Evolutionary conservation across 2,888 invertebrate genomes (phyloP).

Genomic region (Branchipolynoe longqiensis): DNA sequence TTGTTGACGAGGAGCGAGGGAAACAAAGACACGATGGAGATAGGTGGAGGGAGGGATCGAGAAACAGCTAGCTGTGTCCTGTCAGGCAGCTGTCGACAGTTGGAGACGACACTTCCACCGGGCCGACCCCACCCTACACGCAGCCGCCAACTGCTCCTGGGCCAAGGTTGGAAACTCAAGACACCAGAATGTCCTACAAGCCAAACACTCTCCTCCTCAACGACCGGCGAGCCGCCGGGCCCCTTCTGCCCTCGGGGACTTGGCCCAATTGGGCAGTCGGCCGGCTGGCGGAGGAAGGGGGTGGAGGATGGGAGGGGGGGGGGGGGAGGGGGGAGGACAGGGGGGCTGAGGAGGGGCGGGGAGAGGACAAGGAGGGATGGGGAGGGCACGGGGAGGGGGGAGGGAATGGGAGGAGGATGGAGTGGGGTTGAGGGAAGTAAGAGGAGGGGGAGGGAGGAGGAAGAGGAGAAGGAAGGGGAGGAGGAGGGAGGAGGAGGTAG

Average conservation of each 20-base stretch:
- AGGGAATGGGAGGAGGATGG: neutral
- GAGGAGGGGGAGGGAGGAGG: neutral
- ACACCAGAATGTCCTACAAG: constrained; percentile 48
- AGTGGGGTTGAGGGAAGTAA: neutral
- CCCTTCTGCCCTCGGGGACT: constrained; percentile 11
- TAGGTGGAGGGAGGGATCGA: too few relatives aligned
- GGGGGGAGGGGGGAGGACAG: neutral
- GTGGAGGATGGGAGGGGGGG: neutral
- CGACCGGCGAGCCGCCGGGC: neutral
- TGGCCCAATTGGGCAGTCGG: constrained; percentile 32
- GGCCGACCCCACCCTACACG: neutral
- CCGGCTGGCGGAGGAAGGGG: neutral
- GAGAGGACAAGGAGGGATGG: neutral
- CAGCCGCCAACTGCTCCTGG: neutral
- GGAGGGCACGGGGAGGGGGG: neutral
- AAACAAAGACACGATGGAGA: too few relatives aligned
- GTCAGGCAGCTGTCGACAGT: too few relatives aligned
- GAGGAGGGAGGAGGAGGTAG: neutral
- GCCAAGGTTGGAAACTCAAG: constrained; percentile 18
- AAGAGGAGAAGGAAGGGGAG: neutral
- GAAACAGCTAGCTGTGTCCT: too few relatives aligned
- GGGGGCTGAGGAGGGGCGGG: too few relatives aligned
- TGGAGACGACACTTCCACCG: too few relatives aligned
- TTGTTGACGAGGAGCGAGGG: too few relatives aligned
- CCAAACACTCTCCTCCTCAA: neutral